Conservation (phyloP, 1,140 invertebrate species). For the Geopemphigus sp. region DNA sequence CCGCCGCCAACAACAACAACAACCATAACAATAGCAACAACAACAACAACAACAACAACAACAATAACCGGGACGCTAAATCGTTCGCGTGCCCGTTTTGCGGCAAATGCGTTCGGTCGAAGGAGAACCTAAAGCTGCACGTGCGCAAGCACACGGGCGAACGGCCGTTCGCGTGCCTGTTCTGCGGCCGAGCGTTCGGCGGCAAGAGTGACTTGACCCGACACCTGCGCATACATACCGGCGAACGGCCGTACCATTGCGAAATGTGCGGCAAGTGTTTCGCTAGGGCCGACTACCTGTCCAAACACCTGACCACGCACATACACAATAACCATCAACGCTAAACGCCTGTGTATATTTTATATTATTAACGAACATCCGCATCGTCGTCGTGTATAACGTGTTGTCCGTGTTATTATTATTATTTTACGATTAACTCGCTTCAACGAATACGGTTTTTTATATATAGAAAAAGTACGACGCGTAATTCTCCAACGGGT, state of each 20-base stretch:
- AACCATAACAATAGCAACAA: constrained; percentile 48
- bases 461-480: neutral
- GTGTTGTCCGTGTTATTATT: constrained; percentile 1
- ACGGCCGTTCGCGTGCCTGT: constrained; percentile 80
- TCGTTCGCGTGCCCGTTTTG: constrained; percentile 82
- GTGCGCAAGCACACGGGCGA: constrained; percentile 86
- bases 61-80: constrained; percentile 32
- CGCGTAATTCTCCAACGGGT: neutral
- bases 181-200: constrained; percentile 81
- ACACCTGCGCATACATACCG: constrained; percentile 81
- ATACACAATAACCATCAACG: constrained; percentile 61
- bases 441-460: too few relatives aligned
- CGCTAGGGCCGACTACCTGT: constrained; percentile 83
- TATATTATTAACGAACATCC: neutral
- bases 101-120: constrained; percentile 82
- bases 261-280: constrained; percentile 89
- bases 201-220: constrained; percentile 83
- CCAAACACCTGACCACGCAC: constrained; percentile 85
- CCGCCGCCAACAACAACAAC: constrained; percentile 37
- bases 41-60: constrained; percentile 44
- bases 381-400: neutral
- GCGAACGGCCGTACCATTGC: constrained; percentile 82
- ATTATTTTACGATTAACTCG: too few relatives aligned
- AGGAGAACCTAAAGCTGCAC: constrained; percentile 84
- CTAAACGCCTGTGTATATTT: neutral